Conservation (phyloP, 2,113 vertebrate species). For the Chloroceryle aenea region DNA sequence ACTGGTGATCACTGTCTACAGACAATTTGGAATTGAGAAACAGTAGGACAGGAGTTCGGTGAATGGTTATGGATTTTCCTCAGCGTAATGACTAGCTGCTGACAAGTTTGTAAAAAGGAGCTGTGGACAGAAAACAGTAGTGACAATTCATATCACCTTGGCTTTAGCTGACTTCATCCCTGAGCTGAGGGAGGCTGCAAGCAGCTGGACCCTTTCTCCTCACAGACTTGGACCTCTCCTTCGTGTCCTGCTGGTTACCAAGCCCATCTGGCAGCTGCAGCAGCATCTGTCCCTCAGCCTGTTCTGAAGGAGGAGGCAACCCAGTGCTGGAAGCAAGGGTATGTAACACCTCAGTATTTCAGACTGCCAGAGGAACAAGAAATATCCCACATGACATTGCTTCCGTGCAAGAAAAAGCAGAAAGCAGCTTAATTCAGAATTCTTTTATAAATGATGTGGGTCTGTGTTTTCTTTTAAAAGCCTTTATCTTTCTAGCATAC, state of each 20-base stretch:
- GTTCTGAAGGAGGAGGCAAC: neutral
- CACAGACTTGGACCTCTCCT: neutral
- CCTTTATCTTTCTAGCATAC: neutral
- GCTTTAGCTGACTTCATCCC: neutral
- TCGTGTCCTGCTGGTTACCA: neutral
- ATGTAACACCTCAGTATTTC: neutral
- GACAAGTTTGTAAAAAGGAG: neutral
- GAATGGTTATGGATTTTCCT: neutral
- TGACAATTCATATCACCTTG: neutral
- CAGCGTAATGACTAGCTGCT: neutral
- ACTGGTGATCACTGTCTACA: rapidly evolving
- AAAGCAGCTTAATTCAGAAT: neutral
- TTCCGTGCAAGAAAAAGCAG: neutral
- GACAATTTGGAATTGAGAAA: neutral
- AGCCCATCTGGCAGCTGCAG: neutral
- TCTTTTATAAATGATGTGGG: neutral
- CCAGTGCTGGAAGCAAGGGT: neutral
- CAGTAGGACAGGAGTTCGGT: neutral
- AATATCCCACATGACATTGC: neutral
- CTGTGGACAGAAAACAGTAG: neutral
- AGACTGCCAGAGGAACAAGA: neutral
- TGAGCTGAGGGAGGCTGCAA: neutral
- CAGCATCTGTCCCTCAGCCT: neutral
- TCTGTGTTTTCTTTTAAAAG: neutral
- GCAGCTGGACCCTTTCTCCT: slow-evolving; percentile 9